Percentiles rank a stretch among this genome's conserved stretches.
Conservation (phyloP, 2,888 invertebrate species). For the Calameuta filiformis region DNA sequence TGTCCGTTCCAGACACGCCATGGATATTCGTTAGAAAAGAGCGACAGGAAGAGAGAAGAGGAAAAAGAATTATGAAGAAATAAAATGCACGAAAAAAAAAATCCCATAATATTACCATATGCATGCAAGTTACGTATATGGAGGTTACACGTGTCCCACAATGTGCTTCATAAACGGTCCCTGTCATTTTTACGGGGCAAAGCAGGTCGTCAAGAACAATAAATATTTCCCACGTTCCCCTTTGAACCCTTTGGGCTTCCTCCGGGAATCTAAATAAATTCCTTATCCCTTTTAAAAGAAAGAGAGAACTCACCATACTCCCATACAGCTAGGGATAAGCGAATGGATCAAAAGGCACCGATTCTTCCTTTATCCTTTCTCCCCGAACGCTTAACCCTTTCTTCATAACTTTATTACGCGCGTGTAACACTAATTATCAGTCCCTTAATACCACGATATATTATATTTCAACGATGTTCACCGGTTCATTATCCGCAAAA, state of each 20-base stretch:
- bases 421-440: not conserved
- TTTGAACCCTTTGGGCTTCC: not conserved
- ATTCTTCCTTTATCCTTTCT: not conserved
- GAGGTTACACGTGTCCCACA: conserved; percentile 13
- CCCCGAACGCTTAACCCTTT: not conserved
- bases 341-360: not conserved
- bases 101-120: not conserved
- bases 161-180: conserved; percentile 1
- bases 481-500: not conserved
- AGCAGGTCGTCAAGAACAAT: conserved; percentile 15
- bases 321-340: not conserved
- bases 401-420: not conserved
- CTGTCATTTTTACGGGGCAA: not conserved
- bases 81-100: not conserved
- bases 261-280: conserved; percentile 2
- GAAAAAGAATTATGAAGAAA: not conserved
- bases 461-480: not conserved
- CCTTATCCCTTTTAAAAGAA: not conserved
- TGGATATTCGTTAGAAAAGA: not conserved
- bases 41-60: not conserved
- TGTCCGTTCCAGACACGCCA: not conserved
- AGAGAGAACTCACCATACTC: not conserved
- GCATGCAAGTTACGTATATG: not conserved
- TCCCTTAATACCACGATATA: not conserved
- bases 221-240: conserved; percentile 17